Base-by-base conservation (phyloP, 2,888 invertebrate species). In the Opisthograptis luteolata region DNA sequence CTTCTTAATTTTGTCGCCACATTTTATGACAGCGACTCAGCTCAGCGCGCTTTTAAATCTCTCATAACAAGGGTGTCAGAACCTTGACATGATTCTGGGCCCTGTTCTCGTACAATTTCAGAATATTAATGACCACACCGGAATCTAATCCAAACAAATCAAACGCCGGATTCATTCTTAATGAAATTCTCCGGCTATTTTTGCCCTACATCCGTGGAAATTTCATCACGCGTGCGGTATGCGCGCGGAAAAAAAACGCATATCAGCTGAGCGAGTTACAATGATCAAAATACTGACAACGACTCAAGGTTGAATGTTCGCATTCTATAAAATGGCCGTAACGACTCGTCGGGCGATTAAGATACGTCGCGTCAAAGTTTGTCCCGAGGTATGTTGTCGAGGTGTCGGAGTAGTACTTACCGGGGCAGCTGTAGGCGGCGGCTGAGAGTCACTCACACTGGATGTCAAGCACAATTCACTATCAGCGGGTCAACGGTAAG, bases 311-410 rank as follows among this genome's bases (percentile, higher is more conserved):
- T 87, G 81, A 68, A 70, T 68, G 76, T 69, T 76, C 64, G 70
- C 70, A 78, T 79, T 74, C 74, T 79, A 80, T 86, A 85, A 87
- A 86, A 86, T 87, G 84, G 85, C 86, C 84, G 87, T 81, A 83
- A 68, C 69, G 64, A 64, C 64, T 71, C 78, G 73, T 63, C 70
- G 70, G 68, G 64, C 78, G 74, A 79, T 81, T 76, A 79, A 80
- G 79, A 82, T 65, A 71, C 66, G 68, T 70, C 67, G 67, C 65
- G 71, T 68, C 63, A 72, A 77, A 76, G 66, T 75, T 68, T 58
- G 62, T 55, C 46, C 25, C 42, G 47, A 66, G 52, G 53, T 59
- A 55, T 45, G 45, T 50, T 17, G 32, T 7, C 20, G 24, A 25
- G 10, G 19, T 31, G 13, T 25, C 12, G 9, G 7, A 9, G 19